These are phyloP conservation scores for Sylvia atricapilla DNA, from an alignment of 2,113 vertebrate genomes.

Conservation along the genomic window DNA sequence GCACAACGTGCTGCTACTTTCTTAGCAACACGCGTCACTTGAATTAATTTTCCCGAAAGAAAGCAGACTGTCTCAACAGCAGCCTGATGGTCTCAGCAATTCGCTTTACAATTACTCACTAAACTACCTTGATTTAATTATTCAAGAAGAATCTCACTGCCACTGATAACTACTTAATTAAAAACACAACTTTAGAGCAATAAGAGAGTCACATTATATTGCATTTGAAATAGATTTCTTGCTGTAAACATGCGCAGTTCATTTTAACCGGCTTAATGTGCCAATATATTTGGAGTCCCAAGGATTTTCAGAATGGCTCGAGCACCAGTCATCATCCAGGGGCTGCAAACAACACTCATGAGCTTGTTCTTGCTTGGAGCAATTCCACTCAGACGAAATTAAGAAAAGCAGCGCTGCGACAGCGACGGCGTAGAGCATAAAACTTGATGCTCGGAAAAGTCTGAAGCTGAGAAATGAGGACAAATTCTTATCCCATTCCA, in stretches of 20 bases:
- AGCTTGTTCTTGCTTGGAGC: not conserved
- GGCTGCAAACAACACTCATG: not conserved
- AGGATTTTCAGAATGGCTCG: constrained; percentile 10
- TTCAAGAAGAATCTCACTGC: constrained; percentile 42
- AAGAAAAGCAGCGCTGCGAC: not conserved
- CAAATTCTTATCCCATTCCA: not conserved
- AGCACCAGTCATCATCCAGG: not conserved
- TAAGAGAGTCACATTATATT: constrained; percentile 23
- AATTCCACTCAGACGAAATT: constrained; percentile 18
- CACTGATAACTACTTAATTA: constrained; percentile 63
- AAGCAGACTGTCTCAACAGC: constrained; percentile 36
- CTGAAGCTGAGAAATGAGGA: not conserved
- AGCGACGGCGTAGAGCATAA: not conserved
- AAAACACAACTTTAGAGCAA: constrained; percentile 60
- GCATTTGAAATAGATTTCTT: constrained; percentile 32
- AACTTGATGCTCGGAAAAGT: not conserved
- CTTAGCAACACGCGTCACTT: not conserved
- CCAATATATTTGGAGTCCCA: not conserved
- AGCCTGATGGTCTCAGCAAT: constrained; percentile 46
- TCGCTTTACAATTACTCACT: constrained; percentile 59
- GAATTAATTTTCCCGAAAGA: constrained; percentile 47
- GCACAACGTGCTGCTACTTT: not conserved
- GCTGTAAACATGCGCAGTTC: constrained; percentile 38
- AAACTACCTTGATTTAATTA: constrained; percentile 69
- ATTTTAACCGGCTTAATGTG: constrained; percentile 15